Evolutionary conservation across 2,113 vertebrate species (phyloP), one percentile per base, ranked within the genome.

Genomic region (Terrapene triunguis): DNA sequence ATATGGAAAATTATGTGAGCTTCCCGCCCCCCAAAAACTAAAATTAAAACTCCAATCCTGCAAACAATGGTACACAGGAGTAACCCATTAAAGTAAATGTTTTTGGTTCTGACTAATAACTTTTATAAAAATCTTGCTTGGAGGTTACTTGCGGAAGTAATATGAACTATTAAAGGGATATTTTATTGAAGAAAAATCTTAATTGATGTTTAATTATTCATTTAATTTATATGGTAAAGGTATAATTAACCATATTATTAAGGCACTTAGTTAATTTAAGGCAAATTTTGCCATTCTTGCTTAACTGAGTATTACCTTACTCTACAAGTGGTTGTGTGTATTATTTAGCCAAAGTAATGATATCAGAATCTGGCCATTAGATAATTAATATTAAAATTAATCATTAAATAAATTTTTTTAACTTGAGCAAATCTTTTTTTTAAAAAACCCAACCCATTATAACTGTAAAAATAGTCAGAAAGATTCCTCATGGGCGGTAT

Each of bases 11-110:
- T 1, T 32, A 89, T 16, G 82, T 8, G 79, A 91, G 84, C 65
- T 42, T 38, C 74, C 89, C 1, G 4, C 27, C 62, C 6, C 14
- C 10, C 89, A 92, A 0, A 0, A 51, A 65, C 84, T 89, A 85
- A 84, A 85, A 85, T 89, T 65, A 76, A 48, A 90, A 14, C 14
- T 88, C 12, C 1, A 81, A 27, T 85, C 25, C 22, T 84, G 3
- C 83, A 6, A 48, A 74, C 3, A 19, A 65, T 62, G 87, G 79
- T 57, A 10, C 10, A 85, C 0, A 6, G n/a, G 0, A 0, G 17
- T 44, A 32, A 65, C 12, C 4, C 89, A 93, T 57, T 79, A 88
- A 96, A 95, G 85, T 55, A 50, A 50, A 35, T 82, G 22, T 59
- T 14, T 14, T 54, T 8, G 5, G 57, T 95, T 79, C 95, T 78